Evolutionary conservation across 2,888 invertebrate genomes (phyloP), one percentile per base, ranked within the genome.

Genomic region (Octodonta nipae): DNA sequence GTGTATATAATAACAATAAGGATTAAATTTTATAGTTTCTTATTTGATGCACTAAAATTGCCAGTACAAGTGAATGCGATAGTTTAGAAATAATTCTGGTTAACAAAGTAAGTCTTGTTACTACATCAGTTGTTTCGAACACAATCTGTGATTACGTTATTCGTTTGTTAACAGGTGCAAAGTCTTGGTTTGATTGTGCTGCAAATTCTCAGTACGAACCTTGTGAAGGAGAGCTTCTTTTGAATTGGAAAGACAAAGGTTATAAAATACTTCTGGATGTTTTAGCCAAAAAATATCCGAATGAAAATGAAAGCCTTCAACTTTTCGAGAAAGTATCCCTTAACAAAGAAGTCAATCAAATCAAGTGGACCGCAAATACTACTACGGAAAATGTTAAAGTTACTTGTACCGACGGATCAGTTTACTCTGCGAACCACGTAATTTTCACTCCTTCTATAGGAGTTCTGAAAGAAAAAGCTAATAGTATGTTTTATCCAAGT

Each of bases 211-310:
- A 81, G 42, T 76, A 73, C 48, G 67, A 71, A 68, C 61, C 63
- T 0, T 78, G 78, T 51, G 72, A 75, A 4, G 84, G 84, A 1
- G 74, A 80, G 46, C 55, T 61, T 11, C 52, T 73, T 45, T 60
- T 78, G 2, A 72, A 75, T 46, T 85, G 82, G 84, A 80, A 77
- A 41, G 70, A 71, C 30, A 68, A 65, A 33, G 81, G 81, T 2
- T 83, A 71, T 49, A 66, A 64, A 39, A 74, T 65, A 3, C 58
- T 82, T 26, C 56, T 84, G 25, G 69, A 75, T 41, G 46, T 81
- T 20, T 60, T 84, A 33, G 62, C 73, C 68, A 35, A 45, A 25
- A 48, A 48, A 33, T 43, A 41, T 36, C 47, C 47, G 17, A 30
- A 49, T 28, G 36, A 42, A 2, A 24, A 34, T 1, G 29, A 43